Conservation (phyloP, 2,888 invertebrate genomes). For the Phorcus lineatus region DNA sequence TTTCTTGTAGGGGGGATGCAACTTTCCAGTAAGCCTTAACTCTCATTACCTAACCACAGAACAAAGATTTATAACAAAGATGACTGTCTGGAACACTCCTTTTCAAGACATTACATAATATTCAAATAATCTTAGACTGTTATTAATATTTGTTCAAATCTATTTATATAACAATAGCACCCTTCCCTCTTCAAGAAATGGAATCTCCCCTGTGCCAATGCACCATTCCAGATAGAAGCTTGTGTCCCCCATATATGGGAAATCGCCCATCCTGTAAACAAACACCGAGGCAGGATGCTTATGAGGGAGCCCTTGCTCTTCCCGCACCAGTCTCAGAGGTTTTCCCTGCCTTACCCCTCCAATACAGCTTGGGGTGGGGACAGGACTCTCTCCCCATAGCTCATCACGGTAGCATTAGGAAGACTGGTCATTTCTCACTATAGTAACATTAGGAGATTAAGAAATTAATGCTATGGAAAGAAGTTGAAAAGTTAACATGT, state of each 20-base stretch:
- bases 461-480: too few relatives aligned
- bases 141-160: not conserved
- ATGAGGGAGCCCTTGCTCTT: not conserved
- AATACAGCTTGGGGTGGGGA: not conserved
- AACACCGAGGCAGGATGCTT: conserved; percentile 17
- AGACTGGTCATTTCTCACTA: too few relatives aligned
- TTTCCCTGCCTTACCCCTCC: conserved; percentile 2
- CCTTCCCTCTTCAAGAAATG: conserved; percentile 16
- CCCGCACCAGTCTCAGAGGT: not conserved
- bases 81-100: too few relatives aligned
- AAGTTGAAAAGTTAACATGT: too few relatives aligned
- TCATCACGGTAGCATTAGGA: too few relatives aligned
- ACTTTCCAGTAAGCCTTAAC: too few relatives aligned
- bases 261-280: conserved; percentile 25
- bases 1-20: not conserved
- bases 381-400: too few relatives aligned
- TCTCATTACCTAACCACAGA: too few relatives aligned
- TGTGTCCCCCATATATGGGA: conserved; percentile 40
- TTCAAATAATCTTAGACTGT: not conserved
- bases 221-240: conserved; percentile 22
- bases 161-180: not conserved
- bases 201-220: conserved; percentile 31
- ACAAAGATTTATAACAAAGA: too few relatives aligned
- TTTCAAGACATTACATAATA: not conserved
- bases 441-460: too few relatives aligned